These are phyloP conservation scores for Okapia johnstoni DNA, from an alignment of 2,113 vertebrate species.

Conservation along the genomic window DNA sequence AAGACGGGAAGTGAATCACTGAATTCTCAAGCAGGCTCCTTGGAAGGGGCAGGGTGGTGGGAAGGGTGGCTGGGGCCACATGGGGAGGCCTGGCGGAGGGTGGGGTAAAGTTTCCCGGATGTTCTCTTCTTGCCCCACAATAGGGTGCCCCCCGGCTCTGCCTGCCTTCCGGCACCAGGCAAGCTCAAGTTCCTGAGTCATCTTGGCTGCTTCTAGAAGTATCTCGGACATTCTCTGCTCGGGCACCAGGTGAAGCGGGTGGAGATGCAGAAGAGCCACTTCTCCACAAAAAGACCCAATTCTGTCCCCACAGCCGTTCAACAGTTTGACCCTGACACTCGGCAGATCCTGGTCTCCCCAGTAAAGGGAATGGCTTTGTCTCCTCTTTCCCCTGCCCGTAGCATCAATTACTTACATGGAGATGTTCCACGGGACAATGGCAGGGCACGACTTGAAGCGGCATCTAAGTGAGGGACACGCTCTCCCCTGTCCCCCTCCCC, in stretches of 20 bases:
- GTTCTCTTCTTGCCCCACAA: not conserved
- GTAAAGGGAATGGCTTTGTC: not conserved
- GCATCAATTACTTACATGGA: not conserved
- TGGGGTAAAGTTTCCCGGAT: not conserved
- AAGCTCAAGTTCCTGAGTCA: not conserved
- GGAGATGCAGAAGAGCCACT: too few species aligned
- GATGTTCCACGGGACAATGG: not conserved
- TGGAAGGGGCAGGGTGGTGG: not conserved
- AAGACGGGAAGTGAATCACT: not conserved
- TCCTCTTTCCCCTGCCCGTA: not conserved
- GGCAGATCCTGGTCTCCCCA: not conserved
- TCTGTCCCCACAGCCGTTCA: not conserved
- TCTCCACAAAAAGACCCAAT: not conserved
- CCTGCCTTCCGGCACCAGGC: not conserved
- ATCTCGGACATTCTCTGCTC: not conserved
- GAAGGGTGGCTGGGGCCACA: not conserved
- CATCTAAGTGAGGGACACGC: constrained; percentile 51
- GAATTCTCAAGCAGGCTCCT: not conserved
- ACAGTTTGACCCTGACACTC: not conserved
- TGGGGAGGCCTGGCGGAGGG: rapidly evolving
- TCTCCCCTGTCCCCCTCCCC: constrained; percentile 55
- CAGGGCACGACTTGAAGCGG: not conserved
- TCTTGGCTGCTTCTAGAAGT: not conserved
- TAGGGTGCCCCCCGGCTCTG: not conserved
- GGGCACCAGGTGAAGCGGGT: not conserved